These are phyloP conservation scores for Gallinago stenura DNA, from an alignment of 2,797 vertebrate species.

Conservation along the genomic window DNA sequence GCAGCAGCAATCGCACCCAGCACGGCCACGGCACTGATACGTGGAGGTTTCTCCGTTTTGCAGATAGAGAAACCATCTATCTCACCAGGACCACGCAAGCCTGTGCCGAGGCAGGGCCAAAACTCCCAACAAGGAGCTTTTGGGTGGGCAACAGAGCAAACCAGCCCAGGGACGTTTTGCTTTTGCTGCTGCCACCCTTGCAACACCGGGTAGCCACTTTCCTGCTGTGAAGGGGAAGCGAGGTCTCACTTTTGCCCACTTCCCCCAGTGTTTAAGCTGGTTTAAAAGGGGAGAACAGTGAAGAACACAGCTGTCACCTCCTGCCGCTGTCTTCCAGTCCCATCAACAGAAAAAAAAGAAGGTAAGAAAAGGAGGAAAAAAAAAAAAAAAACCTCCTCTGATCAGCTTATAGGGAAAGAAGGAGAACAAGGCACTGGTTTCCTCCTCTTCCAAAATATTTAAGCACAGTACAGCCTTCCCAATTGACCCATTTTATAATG, in stretches of 20 bases:
- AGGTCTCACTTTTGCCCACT: not conserved
- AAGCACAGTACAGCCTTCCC: not conserved
- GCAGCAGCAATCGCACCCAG: not conserved
- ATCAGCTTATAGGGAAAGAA: not conserved
- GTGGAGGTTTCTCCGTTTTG: not conserved
- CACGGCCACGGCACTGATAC: rapidly evolving
- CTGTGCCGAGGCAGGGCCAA: not conserved
- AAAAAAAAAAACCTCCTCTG: not conserved
- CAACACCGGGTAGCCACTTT: not conserved
- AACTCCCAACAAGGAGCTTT: not conserved
- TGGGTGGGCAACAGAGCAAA: rapidly evolving
- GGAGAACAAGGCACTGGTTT: not conserved
- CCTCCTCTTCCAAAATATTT: not conserved
- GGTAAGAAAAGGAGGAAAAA: no score
- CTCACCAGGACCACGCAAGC: rapidly evolving
- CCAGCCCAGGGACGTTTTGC: not conserved
- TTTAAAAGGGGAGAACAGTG: not conserved
- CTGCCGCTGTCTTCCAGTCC: rapidly evolving
- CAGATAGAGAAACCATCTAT: not conserved
- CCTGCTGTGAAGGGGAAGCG: not conserved
- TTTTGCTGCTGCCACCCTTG: not conserved
- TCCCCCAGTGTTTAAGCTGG: not conserved
- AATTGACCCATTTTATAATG: not conserved
- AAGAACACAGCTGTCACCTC: not conserved
- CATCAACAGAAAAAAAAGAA: not conserved